A percentile compares a stretch with the other conserved stretches of the same genome.
These are phyloP conservation scores for Ormyrus thymus DNA, from an alignment of 2,888 invertebrate species.

Conservation along the genomic window DNA sequence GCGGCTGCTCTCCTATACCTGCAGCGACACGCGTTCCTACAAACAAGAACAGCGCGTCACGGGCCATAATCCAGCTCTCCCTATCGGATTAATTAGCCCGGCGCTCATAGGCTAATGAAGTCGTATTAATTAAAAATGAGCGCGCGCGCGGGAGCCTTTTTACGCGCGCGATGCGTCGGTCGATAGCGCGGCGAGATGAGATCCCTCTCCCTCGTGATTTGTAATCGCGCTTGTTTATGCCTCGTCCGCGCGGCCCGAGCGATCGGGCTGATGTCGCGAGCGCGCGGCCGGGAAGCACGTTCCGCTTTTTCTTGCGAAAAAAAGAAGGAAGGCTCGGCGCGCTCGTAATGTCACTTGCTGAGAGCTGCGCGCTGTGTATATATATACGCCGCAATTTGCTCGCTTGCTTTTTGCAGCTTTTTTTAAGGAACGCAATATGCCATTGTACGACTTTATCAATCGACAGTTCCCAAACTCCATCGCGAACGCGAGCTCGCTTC, in stretches of 20 bases:
- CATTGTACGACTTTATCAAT: too few species aligned
- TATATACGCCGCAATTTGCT: not conserved
- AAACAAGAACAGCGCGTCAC: not conserved
- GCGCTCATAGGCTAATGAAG: constrained; percentile 63
- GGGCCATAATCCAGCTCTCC: constrained; percentile 55
- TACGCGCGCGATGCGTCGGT: too few species aligned
- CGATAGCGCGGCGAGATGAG: constrained; percentile 33
- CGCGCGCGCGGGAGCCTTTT: constrained; percentile 36
- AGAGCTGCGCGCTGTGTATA: too few species aligned
- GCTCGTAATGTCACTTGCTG: constrained; percentile 39
- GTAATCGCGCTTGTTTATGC: constrained; percentile 1
- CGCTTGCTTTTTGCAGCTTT: not conserved
- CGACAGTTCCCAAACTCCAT: too few species aligned
- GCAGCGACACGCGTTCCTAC: not conserved
- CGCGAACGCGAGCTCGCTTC: too few species aligned
- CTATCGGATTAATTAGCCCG: constrained; percentile 67
- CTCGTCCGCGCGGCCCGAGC: constrained; percentile 29
- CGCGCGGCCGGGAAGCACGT: too few species aligned
- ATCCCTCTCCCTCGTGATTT: constrained; percentile 19
- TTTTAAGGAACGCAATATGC: too few species aligned
- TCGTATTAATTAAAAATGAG: constrained; percentile 65
- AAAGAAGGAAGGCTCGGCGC: too few species aligned
- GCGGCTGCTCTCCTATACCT: not conserved
- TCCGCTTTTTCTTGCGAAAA: too few species aligned
- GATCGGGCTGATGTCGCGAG: not conserved